A percentile compares a stretch with the other conserved stretches of the same genome.
Conservation (phyloP, 2,113 vertebrate species). For the Oryzias melastigma region DNA sequence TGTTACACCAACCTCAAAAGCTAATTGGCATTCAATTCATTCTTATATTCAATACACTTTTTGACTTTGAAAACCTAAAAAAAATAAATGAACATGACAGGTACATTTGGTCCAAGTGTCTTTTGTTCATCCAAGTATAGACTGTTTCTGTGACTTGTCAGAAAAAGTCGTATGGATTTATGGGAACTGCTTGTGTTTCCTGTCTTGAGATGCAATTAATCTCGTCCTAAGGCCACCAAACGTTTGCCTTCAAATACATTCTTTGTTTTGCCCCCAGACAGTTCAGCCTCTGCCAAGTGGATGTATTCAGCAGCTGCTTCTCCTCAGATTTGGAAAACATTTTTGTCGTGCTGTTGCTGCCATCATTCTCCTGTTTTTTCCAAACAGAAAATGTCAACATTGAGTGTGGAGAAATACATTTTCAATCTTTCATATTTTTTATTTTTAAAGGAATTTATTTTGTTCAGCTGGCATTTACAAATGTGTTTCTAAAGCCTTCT, state of each 20-base stretch:
- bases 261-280: slow-evolving; percentile 24
- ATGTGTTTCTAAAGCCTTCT: too few relatives aligned
- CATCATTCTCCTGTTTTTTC: background rate
- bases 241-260: slow-evolving; percentile 17
- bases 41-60: too few relatives aligned
- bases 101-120: too few relatives aligned
- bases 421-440: background rate
- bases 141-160: background rate
- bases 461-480: too few relatives aligned
- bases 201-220: slow-evolving; percentile 25
- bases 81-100: too few relatives aligned
- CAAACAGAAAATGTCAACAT: background rate
- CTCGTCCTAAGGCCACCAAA: slow-evolving; percentile 25
- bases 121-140: background rate
- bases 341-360: slow-evolving; percentile 13
- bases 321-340: slow-evolving; percentile 17
- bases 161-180: background rate
- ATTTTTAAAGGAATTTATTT: too few relatives aligned
- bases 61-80: too few relatives aligned
- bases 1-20: too few relatives aligned
- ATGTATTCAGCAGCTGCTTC: slow-evolving; percentile 16
- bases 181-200: background rate
- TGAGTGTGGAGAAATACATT: background rate
- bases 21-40: too few relatives aligned
- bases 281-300: slow-evolving; percentile 15